Conservation (phyloP, 2,888 invertebrate genomes). For the Tuberolachnus salignus region DNA sequence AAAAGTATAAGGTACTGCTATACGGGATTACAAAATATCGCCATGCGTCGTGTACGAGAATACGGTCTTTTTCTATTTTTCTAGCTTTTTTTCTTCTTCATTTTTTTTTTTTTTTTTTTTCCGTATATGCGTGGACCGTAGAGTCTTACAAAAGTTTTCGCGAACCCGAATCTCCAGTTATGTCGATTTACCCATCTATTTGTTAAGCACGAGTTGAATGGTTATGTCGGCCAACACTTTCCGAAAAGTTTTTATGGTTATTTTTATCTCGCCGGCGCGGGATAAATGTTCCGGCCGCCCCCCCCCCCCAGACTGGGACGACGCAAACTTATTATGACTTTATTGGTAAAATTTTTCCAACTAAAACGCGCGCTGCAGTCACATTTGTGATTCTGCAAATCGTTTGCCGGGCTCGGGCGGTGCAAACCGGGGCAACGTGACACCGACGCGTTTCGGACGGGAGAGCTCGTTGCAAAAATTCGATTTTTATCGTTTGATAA, state of each 20-base stretch:
- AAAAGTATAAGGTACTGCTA: neutral
- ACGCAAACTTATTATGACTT: conserved; percentile 34
- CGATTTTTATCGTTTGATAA: too few species aligned
- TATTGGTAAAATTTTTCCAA: conserved; percentile 21
- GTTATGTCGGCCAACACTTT: conserved; percentile 46
- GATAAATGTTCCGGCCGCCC: conserved; percentile 42
- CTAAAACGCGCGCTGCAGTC: neutral
- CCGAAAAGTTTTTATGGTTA: conserved; percentile 54
- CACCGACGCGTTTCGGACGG: neutral
- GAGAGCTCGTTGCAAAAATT: neutral
- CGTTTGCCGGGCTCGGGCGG: neutral
- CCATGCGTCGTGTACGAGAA: neutral
- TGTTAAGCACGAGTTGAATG: conserved; percentile 47
- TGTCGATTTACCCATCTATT: conserved; percentile 53
- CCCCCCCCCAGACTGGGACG: neutral
- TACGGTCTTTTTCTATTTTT: conserved; percentile 9
- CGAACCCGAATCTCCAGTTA: conserved; percentile 45
- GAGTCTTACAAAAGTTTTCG: conserved; percentile 41
- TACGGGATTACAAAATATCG: conserved; percentile 19
- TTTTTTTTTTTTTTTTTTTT: conserved; percentile 1
- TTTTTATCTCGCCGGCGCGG: conserved; percentile 44
- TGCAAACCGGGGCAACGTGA: neutral
- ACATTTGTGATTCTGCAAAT: conserved; percentile 35
- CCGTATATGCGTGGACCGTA: too few species aligned
- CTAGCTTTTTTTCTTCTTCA: neutral